Conservation (phyloP, 1,140 invertebrate genomes). For the Oscheius sp. region DNA sequence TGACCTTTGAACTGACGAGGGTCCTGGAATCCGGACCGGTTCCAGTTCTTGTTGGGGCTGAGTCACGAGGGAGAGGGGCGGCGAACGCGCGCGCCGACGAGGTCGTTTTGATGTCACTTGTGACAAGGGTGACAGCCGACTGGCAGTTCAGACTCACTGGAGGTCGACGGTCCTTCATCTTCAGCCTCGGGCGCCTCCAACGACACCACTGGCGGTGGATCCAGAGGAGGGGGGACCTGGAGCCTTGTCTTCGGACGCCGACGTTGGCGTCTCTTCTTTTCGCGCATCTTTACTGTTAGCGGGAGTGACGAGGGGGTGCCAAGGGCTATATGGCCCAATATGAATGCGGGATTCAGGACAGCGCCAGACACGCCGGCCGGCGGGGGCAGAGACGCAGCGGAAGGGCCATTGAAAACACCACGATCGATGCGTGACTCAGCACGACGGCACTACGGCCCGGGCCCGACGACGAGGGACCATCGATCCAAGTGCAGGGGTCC, state of each 20-base stretch:
- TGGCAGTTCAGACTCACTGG: too few species aligned
- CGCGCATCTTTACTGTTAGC: background rate
- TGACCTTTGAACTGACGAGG: background rate
- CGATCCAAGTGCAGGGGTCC: too few species aligned
- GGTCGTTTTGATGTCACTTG: too few species aligned
- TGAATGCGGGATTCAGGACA: constrained; percentile 15
- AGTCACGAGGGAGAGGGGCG: constrained; percentile 64
- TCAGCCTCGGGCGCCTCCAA: too few species aligned
- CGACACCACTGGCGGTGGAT: too few species aligned
- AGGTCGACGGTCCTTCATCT: too few species aligned
- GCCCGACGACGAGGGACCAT: too few species aligned
- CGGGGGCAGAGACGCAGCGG: background rate
- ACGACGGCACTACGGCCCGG: too few species aligned
- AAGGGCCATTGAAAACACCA: background rate
- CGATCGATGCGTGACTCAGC: background rate
- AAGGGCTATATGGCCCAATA: background rate
- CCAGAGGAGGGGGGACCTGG: constrained; percentile 60
- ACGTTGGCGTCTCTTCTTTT: constrained; percentile 9
- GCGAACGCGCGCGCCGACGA: constrained; percentile 62
- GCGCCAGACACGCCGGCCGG: background rate
- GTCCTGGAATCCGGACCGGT: background rate
- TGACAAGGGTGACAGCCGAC: too few species aligned
- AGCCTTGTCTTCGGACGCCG: background rate
- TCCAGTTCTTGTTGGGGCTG: background rate
- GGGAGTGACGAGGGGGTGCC: background rate